Evolutionary conservation across 2,113 vertebrate genomes (phyloP), one percentile per base, ranked within the genome.

Genomic region (Anarrhichthys ocellatus): DNA sequence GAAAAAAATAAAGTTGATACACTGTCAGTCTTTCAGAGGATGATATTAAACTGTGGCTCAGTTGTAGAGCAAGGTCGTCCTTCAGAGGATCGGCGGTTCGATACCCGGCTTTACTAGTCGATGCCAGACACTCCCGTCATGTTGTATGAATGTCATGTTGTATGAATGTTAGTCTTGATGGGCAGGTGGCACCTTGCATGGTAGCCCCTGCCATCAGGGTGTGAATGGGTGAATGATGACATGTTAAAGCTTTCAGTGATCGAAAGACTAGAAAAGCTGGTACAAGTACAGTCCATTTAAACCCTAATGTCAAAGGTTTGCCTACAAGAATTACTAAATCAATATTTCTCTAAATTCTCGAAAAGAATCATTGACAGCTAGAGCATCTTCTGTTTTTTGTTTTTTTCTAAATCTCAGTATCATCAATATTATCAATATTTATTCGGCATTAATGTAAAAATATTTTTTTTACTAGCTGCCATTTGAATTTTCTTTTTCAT

Each of bases 1-100:
- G 13, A 50, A 56, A 56, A 24, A 40, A 75, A 82, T 79, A 54
- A 79, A 64, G 71, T 88, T 85, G 38, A 29, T n/a, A 78, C 22
- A 56, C 75, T 73, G 24, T 82, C 56, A 63, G n/a, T 42, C 24
- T 78, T 40, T 54, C 34, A n/a, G 17, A 66, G 24, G 17, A 42
- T 64, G 6, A 46, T 38, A 64, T 24, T 20, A n/a, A 59, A 54
- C 20, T 54, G 50, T 34, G 34, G 34, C 3, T 32, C 32, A 32
- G 32, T 32, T 2, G 32, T 32, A 32, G 32, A 32, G 32, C 32
- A 32, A 4, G 32, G 32, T 32, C 32, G 32, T 32, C 32, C 32
- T 32, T 32, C 32, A 32, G 32, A 32, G 32, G 32, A 32, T 32
- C 32, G 32, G 32, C 32, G 32, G 32, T 32, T 3, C 2, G 32